Percentiles rank a stretch among this genome's conserved stretches.
phyloP scores from a whole-genome alignment of 1,140 invertebrate species.

The Heterodera schachtii region DNA sequence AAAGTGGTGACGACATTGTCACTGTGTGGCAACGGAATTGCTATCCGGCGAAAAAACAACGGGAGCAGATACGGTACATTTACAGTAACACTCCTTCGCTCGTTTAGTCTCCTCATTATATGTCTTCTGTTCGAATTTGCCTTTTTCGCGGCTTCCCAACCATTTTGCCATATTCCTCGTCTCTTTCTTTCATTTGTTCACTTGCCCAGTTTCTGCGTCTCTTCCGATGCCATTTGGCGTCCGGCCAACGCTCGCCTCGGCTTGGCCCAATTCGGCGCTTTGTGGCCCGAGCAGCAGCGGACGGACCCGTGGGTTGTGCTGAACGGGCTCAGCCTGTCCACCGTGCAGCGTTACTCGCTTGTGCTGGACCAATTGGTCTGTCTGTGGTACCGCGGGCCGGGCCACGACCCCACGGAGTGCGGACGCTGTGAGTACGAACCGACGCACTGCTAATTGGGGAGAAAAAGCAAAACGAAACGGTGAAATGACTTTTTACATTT shows the following conservation, averaged over 20 bases:
- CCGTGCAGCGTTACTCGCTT: slow-evolving; percentile 5
- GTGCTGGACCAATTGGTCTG: slow-evolving; percentile 24
- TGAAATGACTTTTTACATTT: too few relatives aligned
- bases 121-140: too few relatives aligned
- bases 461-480: not conserved
- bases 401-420: slow-evolving; percentile 11
- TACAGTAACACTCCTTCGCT: too few relatives aligned
- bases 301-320: slow-evolving; percentile 16
- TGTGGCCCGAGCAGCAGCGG: not conserved
- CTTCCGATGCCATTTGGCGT: slow-evolving; percentile 1
- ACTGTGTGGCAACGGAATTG: not conserved
- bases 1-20: not conserved
- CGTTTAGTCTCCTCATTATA: too few relatives aligned
- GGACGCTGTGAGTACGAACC: slow-evolving; percentile 29
- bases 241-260: not conserved
- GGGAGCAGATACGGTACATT: not conserved
- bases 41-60: not conserved
- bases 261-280: not conserved
- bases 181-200: not conserved
- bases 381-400: slow-evolving; percentile 23
- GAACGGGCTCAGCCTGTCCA: slow-evolving; percentile 16
- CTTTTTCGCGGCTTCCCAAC: too few relatives aligned
- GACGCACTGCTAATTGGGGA: slow-evolving; percentile 2
- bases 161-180: not conserved
- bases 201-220: not conserved